Evolutionary conservation across 1,140 invertebrate genomes (phyloP).

Genomic region (Euwallacea fornicatus): DNA sequence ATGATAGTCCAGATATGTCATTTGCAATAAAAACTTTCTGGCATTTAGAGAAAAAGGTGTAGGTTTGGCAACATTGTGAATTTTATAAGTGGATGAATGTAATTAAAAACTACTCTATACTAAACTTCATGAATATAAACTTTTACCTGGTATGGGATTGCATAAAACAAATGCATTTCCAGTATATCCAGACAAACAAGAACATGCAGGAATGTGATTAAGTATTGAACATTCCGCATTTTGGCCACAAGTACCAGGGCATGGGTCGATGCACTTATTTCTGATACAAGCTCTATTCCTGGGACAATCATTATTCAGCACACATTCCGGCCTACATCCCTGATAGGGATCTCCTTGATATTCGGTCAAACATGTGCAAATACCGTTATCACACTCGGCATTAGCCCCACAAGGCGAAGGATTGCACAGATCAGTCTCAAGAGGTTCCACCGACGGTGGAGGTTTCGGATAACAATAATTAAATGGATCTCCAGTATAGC

Average conservation of each 20-base stretch:
- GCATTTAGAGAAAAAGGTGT: no score
- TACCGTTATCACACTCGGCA: constrained; percentile 65
- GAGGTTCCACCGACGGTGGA: constrained; percentile 44
- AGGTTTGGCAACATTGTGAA: no score
- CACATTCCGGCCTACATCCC: constrained; percentile 67
- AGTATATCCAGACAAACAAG: constrained; percentile 65
- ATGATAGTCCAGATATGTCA: no score
- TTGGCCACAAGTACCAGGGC: constrained; percentile 69
- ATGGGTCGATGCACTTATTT: constrained; percentile 76
- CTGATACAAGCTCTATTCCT: constrained; percentile 69
- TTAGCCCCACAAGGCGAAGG: constrained; percentile 76
- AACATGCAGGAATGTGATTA: constrained; percentile 73
- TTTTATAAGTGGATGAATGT: no score
- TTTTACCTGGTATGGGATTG: constrained; percentile 55
- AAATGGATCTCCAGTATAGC: constrained; percentile 70
- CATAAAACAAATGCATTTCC: constrained; percentile 74
- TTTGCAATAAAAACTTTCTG: no score
- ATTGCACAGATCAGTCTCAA: constrained; percentile 63
- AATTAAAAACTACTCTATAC: no score
- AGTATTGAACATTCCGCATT: constrained; percentile 69
- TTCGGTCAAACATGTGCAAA: constrained; percentile 63
- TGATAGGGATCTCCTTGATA: constrained; percentile 67
- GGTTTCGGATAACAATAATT: constrained; percentile 58
- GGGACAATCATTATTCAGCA: constrained; percentile 66
- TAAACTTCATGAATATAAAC: background rate